Conservation (phyloP, 2,888 invertebrate species). For the Muschampia plurimacula region DNA sequence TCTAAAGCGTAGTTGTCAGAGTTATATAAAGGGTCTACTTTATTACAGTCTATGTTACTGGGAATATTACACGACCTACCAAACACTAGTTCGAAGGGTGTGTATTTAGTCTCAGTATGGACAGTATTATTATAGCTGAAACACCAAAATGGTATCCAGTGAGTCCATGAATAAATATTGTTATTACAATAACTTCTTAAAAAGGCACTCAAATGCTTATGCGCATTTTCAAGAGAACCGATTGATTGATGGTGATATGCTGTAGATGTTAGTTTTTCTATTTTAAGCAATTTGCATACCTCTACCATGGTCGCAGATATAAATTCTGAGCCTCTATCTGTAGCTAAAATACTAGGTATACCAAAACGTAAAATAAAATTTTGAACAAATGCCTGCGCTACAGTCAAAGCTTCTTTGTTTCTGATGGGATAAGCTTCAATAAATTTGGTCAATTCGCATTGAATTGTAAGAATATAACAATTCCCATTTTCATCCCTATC, state of each 20-base stretch:
- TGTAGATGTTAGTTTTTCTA: not conserved
- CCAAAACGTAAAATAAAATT: conserved; percentile 40
- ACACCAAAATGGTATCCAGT: conserved; percentile 1
- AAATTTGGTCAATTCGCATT: conserved; percentile 38
- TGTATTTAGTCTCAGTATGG: not conserved
- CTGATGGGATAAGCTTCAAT: conserved; percentile 19
- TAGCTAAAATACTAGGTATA: conserved; percentile 33
- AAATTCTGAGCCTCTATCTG: conserved; percentile 36
- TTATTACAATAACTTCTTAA: conserved; percentile 30
- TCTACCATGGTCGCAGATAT: conserved; percentile 6
- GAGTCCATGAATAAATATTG: not conserved
- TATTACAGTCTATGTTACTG: not conserved
- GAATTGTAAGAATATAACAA: conserved; percentile 39
- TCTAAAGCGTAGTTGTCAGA: conserved; percentile 26
- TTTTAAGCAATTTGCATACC: conserved; percentile 38
- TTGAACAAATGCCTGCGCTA: conserved; percentile 38
- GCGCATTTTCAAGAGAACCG: conserved; percentile 42
- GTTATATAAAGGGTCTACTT: conserved; percentile 30
- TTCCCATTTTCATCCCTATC: conserved; percentile 37
- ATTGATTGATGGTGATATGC: conserved; percentile 1
- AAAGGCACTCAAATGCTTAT: conserved; percentile 35
- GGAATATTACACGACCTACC: not conserved
- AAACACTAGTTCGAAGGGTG: not conserved
- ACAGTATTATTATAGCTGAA: not conserved
- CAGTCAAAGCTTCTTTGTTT: conserved; percentile 32